Conservation (phyloP, 2,113 vertebrate genomes). For the Pao palembangensis region DNA sequence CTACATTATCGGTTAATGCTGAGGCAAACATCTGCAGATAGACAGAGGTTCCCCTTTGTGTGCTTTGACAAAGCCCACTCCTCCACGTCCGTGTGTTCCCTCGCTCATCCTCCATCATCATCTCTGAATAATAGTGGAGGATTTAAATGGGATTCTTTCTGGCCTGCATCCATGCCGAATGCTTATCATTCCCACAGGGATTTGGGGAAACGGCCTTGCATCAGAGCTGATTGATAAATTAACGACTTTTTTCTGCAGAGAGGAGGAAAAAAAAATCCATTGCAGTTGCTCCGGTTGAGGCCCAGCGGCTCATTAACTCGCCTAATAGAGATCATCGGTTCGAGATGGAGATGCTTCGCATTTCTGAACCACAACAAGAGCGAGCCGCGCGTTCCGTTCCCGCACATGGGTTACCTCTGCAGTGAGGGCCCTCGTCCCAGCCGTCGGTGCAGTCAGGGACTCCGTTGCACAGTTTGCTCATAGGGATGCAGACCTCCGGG, state of each 20-base stretch:
- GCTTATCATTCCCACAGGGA: slow-evolving; percentile 33
- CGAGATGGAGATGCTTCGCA: slow-evolving; percentile 18
- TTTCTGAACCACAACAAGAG: slow-evolving; percentile 19
- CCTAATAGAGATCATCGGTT: slow-evolving; percentile 26
- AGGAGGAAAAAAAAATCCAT: slow-evolving; percentile 32
- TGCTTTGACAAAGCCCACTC: slow-evolving; percentile 39
- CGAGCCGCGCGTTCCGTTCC: not conserved
- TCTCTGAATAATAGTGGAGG: slow-evolving; percentile 47
- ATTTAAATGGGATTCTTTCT: slow-evolving; percentile 47
- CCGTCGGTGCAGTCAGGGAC: slow-evolving; percentile 85
- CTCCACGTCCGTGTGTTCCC: slow-evolving; percentile 32
- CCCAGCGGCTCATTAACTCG: slow-evolving; percentile 36
- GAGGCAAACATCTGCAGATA: slow-evolving; percentile 23
- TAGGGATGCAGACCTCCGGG: slow-evolving; percentile 86
- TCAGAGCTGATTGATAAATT: slow-evolving; percentile 53
- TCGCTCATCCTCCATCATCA: slow-evolving; percentile 19
- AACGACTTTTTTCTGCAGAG: slow-evolving; percentile 44
- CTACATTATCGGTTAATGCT: slow-evolving; percentile 13
- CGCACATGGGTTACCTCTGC: slow-evolving; percentile 77
- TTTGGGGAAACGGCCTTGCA: slow-evolving; percentile 15
- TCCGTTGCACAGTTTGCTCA: slow-evolving; percentile 89
- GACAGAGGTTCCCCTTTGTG: slow-evolving; percentile 30
- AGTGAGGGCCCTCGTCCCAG: slow-evolving; percentile 90
- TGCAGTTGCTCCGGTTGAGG: slow-evolving; percentile 19
- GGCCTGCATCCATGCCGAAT: slow-evolving; percentile 28